Evolutionary conservation across 2,113 vertebrate species (phyloP).

Genomic region (Lepisosteus oculatus): DNA sequence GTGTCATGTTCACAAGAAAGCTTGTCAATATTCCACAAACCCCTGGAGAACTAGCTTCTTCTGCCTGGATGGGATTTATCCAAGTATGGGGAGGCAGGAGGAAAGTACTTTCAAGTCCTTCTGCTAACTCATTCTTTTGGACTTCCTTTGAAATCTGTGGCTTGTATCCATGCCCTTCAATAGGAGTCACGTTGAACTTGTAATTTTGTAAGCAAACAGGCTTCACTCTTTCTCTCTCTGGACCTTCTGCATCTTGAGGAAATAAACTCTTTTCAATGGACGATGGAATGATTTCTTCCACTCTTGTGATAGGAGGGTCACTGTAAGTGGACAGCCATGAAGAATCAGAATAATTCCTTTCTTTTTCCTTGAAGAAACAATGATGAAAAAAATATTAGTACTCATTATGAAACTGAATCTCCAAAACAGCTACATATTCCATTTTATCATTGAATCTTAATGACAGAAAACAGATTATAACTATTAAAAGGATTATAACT

Average conservation of each 20-base stretch:
- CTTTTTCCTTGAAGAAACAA: conserved; percentile 36
- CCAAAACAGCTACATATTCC: no score
- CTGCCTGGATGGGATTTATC: background rate
- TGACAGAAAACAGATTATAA: no score
- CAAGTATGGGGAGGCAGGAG: conserved; percentile 20
- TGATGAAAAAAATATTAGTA: conserved; percentile 10
- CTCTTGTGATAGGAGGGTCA: conserved; percentile 60
- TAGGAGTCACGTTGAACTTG: conserved; percentile 18
- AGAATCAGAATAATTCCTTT: conserved; percentile 17
- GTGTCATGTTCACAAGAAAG: conserved; percentile 29
- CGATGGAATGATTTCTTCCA: conserved; percentile 40
- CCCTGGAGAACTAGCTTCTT: background rate
- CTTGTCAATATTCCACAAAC: conserved; percentile 21
- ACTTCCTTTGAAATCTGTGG: conserved; percentile 34
- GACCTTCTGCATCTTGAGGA: conserved; percentile 28
- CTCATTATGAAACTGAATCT: no score
- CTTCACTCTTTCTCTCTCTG: background rate
- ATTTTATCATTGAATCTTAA: no score
- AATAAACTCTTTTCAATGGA: conserved; percentile 37
- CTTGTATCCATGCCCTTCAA: conserved; percentile 41
- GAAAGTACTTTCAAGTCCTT: conserved; percentile 26
- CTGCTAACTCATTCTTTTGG: conserved; percentile 12
- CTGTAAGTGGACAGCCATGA: conserved; percentile 30
- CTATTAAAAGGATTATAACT: no score
- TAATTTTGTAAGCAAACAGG: background rate